These are phyloP conservation scores for Diceros bicornis DNA, from an alignment of 2,797 vertebrate genomes.

Conservation along the genomic window DNA sequence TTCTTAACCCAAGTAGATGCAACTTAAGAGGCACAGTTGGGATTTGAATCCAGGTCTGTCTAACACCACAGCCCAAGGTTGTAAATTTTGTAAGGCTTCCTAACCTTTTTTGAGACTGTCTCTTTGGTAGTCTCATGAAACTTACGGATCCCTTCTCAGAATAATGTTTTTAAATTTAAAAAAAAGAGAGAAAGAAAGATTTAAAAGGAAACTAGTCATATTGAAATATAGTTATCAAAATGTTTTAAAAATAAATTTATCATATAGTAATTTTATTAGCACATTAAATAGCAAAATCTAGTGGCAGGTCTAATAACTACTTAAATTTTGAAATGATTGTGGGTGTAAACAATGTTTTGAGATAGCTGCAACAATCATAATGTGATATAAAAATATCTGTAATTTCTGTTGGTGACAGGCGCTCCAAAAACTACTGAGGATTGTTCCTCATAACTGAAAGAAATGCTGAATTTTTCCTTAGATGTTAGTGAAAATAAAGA, in stretches of 20 bases:
- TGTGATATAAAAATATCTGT: background rate
- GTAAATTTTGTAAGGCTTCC: background rate
- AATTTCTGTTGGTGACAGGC: background rate
- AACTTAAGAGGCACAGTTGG: background rate
- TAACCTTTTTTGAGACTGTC: background rate
- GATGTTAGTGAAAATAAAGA: constrained; percentile 9
- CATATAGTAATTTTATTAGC: background rate
- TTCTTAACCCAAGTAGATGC: background rate
- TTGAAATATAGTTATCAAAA: constrained; percentile 17
- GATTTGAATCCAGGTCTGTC: background rate
- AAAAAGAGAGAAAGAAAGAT: background rate
- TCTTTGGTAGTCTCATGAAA: background rate
- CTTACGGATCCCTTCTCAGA: background rate
- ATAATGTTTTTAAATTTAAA: constrained; percentile 1
- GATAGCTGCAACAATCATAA: background rate
- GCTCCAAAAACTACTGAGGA: background rate
- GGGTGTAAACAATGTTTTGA: background rate
- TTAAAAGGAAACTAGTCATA: constrained; percentile 4
- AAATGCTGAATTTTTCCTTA: constrained; percentile 7
- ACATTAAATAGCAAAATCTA: background rate
- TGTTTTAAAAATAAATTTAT: background rate
- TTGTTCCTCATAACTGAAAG: background rate
- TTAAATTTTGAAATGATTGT: background rate
- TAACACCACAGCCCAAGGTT: background rate
- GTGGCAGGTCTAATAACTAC: background rate